Evolutionary conservation across 2,113 vertebrate species (phyloP).

Genomic region (Dasypus novemcinctus): DNA sequence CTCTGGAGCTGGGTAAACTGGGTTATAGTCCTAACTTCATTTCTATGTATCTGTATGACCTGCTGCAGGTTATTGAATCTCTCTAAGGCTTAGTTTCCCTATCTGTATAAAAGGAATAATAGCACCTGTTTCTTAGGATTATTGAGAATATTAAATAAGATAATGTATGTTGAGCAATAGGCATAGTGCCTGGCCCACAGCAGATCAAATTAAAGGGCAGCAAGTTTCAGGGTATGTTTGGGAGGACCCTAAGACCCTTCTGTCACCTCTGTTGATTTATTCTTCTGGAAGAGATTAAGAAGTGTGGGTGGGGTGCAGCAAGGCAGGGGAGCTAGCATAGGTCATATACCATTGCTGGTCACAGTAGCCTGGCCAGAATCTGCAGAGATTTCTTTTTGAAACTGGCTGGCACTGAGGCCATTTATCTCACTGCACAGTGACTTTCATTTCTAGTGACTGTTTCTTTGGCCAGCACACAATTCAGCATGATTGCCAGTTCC

Average conservation of each 20-base stretch:
- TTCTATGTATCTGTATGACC: not conserved
- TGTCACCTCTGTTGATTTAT: not conserved
- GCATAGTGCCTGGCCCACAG: not conserved
- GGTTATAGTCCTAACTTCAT: not conserved
- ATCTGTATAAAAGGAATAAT: not conserved
- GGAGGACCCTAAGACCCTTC: not conserved
- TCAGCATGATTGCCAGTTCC: not conserved
- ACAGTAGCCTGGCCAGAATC: not conserved
- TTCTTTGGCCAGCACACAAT: not conserved
- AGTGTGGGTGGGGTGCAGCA: too few species aligned
- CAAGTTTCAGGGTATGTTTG: not conserved
- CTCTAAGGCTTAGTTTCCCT: not conserved
- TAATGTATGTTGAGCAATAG: not conserved
- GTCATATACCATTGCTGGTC: not conserved
- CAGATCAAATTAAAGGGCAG: not conserved
- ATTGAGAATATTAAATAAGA: not conserved
- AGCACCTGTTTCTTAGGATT: not conserved
- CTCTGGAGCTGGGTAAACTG: not conserved
- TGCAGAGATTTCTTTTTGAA: not conserved
- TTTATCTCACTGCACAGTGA: not conserved
- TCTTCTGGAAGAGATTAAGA: not conserved
- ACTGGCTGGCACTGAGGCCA: not conserved
- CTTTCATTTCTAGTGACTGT: not conserved
- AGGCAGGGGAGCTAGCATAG: not conserved
- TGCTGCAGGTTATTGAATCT: not conserved